phyloP scores from a whole-genome alignment of 2,888 invertebrate genomes.

The Bugulina stolonifera region DNA sequence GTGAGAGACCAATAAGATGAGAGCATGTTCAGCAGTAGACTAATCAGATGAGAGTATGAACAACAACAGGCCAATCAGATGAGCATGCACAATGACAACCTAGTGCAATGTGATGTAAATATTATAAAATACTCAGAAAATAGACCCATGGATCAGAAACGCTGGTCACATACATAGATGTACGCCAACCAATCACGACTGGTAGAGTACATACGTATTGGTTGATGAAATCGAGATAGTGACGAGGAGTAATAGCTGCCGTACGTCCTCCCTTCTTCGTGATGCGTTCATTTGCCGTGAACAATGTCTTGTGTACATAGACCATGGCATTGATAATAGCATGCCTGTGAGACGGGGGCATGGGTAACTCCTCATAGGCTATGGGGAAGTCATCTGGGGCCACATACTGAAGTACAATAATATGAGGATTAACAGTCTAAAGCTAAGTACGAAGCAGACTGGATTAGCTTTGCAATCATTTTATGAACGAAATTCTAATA shows the following conservation, averaged over 20 bases:
- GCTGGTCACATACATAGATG: too few species aligned
- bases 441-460: too few species aligned
- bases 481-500: too few species aligned
- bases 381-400: slow-evolving; percentile 86
- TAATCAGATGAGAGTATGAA: background rate
- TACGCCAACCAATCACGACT: too few species aligned
- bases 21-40: background rate
- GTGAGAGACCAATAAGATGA: background rate
- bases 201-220: slow-evolving; percentile 68
- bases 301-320: slow-evolving; percentile 93
- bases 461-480: too few species aligned
- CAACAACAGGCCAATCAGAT: background rate
- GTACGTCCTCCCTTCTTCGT: slow-evolving; percentile 87
- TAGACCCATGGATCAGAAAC: too few species aligned
- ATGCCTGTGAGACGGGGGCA: slow-evolving; percentile 76
- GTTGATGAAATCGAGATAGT: slow-evolving; percentile 97
- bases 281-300: slow-evolving; percentile 84
- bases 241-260: slow-evolving; percentile 95
- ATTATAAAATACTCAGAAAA: too few species aligned
- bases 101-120: too few species aligned
- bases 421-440: too few species aligned
- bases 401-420: slow-evolving; percentile 63
- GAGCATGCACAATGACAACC: too few species aligned
- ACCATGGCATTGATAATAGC: slow-evolving; percentile 98
- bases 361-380: slow-evolving; percentile 62